Evolutionary conservation across 2,797 vertebrate genomes (phyloP).

Genomic region (Epinephelus malabaricus): DNA sequence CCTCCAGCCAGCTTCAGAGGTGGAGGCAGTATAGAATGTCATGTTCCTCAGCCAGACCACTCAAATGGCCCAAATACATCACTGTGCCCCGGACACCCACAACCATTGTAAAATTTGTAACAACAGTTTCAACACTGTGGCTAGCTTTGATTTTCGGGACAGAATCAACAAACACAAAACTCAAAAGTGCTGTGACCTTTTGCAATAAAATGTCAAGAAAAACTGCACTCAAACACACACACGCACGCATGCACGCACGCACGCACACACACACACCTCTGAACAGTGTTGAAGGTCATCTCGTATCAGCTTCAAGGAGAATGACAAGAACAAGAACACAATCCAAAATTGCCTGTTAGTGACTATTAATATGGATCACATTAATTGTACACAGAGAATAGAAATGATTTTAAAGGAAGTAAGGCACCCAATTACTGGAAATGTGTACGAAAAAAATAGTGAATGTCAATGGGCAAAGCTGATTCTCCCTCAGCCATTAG

Average conservation of each 20-base stretch:
- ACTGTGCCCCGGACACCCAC: slow-evolving; percentile 9
- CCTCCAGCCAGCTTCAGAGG: slow-evolving; percentile 12
- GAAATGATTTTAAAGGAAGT: neutral
- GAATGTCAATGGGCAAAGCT: slow-evolving; percentile 12
- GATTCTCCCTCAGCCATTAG: slow-evolving; percentile 17
- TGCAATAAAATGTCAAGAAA: slow-evolving; percentile 70
- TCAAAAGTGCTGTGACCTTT: slow-evolving; percentile 72
- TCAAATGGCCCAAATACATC: neutral
- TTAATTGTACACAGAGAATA: slow-evolving; percentile 3
- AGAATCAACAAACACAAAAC: slow-evolving; percentile 63
- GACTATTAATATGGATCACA: slow-evolving; percentile 4
- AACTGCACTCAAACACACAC: slow-evolving; percentile 26
- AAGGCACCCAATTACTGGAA: neutral
- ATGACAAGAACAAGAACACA: slow-evolving; percentile 41
- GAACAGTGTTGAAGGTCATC: slow-evolving; percentile 60
- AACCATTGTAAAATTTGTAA: slow-evolving; percentile 16
- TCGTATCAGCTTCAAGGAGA: slow-evolving; percentile 39
- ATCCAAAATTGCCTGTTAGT: neutral
- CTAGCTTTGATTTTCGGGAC: slow-evolving; percentile 51
- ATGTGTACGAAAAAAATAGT: neutral
- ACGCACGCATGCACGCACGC: neutral
- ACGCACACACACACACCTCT: slow-evolving; percentile 20
- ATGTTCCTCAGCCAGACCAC: slow-evolving; percentile 5
- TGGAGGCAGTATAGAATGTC: slow-evolving; percentile 14
- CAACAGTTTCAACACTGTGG: slow-evolving; percentile 24